phyloP scores from a whole-genome alignment of 2,888 invertebrate species.

The Sialis lutaria region DNA sequence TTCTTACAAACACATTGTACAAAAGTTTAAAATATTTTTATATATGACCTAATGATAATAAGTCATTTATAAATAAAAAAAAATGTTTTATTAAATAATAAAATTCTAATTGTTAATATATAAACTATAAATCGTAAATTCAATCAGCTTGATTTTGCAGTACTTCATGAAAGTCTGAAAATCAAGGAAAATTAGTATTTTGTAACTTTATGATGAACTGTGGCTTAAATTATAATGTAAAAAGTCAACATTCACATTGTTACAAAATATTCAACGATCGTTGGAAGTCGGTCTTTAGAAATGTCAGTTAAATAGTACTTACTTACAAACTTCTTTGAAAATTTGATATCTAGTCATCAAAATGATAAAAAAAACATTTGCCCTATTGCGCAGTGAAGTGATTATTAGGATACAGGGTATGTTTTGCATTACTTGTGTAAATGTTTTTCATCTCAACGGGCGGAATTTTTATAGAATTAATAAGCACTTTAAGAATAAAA shows the following conservation, averaged over 20 bases:
- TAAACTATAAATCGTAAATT: no score
- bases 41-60: no score
- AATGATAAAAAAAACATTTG: slow-evolving; percentile 4
- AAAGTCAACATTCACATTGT: background rate
- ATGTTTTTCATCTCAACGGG: slow-evolving; percentile 23
- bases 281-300: background rate
- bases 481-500: slow-evolving; percentile 8
- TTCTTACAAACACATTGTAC: no score
- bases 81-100: no score
- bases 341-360: slow-evolving; percentile 1
- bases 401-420: slow-evolving; percentile 86
- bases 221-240: background rate
- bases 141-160: no score
- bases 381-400: slow-evolving; percentile 42
- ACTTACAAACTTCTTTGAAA: background rate
- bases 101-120: no score
- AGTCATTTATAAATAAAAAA: no score
- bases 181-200: no score
- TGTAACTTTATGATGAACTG: no score
- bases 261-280: background rate
- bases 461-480: slow-evolving; percentile 3
- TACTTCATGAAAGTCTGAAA: no score
- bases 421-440: slow-evolving; percentile 78
- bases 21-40: no score
- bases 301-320: background rate